phyloP scores from a whole-genome alignment of 2,797 vertebrate species.

The Acanthurus tractus region DNA sequence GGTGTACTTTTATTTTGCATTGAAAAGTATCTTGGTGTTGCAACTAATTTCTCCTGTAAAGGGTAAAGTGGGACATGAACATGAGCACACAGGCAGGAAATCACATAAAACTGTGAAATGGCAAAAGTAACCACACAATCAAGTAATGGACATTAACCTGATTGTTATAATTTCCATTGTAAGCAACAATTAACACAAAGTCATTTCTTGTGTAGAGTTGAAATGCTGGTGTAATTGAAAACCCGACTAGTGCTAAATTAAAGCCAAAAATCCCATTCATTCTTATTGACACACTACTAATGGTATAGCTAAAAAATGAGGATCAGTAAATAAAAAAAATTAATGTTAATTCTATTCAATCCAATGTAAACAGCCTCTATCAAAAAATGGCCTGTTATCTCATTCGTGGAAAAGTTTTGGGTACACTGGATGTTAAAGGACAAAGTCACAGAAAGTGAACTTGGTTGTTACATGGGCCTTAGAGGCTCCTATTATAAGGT shows the following conservation, averaged over 20 bases:
- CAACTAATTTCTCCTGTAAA: constrained; percentile 32
- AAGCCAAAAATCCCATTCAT: too few species aligned
- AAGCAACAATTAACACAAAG: not conserved
- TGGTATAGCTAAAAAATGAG: too few species aligned
- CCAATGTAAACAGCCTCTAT: too few species aligned
- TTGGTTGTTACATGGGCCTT: not conserved
- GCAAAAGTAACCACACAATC: constrained; percentile 16
- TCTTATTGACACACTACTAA: too few species aligned
- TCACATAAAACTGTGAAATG: constrained; percentile 30
- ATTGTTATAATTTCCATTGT: not conserved
- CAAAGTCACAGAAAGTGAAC: not conserved
- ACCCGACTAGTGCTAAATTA: not conserved
- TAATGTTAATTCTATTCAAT: too few species aligned
- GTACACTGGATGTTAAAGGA: not conserved
- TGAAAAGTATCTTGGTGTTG: not conserved
- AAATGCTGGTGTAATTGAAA: not conserved
- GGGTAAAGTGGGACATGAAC: constrained; percentile 36
- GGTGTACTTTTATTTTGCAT: not conserved
- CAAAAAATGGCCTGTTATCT: not conserved
- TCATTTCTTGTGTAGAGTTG: not conserved
- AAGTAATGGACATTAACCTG: constrained; percentile 4
- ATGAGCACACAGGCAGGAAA: constrained; percentile 14
- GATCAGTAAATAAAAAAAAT: too few species aligned
- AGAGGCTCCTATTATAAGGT: not conserved
- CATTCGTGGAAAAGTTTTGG: not conserved